These are phyloP conservation scores for Dendronephthya gigantea DNA, from an alignment of 64 coral and sea anemone species.

Conservation along the genomic window DNA sequence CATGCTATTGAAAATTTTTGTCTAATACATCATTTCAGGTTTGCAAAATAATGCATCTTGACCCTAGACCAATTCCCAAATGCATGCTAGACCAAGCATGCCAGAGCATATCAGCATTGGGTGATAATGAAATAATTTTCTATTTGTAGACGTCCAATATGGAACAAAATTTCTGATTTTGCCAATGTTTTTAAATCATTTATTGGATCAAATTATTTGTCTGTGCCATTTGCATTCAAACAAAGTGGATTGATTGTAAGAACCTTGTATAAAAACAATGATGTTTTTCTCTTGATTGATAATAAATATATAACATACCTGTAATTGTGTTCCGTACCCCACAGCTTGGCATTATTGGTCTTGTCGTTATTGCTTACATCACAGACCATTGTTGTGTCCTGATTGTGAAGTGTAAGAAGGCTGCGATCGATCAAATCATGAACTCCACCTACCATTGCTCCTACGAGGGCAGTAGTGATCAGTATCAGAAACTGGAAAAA, in stretches of 20 bases:
- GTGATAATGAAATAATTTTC: no score
- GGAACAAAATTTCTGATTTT: conserved; percentile 57
- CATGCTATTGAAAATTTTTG: no score
- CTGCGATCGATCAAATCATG: conserved; percentile 64
- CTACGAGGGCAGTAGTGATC: conserved; percentile 37
- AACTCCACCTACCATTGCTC: conserved; percentile 36
- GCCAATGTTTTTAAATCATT: conserved; percentile 95
- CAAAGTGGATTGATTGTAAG: conserved; percentile 94
- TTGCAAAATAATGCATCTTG: no score
- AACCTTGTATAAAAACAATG: no score
- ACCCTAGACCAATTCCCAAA: no score
- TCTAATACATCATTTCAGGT: no score
- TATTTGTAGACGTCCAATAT: background rate
- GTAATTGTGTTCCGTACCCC: no score
- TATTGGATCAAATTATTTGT: conserved; percentile 79
- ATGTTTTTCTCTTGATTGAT: no score
- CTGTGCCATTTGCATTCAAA: conserved; percentile 83
- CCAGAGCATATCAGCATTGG: no score
- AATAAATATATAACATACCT: no score
- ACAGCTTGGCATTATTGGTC: conserved; percentile 63
- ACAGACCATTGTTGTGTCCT: conserved; percentile 85
- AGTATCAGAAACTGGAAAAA: conserved; percentile 54
- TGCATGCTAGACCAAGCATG: no score
- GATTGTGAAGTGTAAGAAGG: conserved; percentile 90
- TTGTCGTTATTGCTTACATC: conserved; percentile 65